Percentiles rank a stretch among this genome's conserved stretches.
These are phyloP conservation scores for Nymphalis polychloros DNA, from an alignment of 2,888 invertebrate species.

Conservation along the genomic window DNA sequence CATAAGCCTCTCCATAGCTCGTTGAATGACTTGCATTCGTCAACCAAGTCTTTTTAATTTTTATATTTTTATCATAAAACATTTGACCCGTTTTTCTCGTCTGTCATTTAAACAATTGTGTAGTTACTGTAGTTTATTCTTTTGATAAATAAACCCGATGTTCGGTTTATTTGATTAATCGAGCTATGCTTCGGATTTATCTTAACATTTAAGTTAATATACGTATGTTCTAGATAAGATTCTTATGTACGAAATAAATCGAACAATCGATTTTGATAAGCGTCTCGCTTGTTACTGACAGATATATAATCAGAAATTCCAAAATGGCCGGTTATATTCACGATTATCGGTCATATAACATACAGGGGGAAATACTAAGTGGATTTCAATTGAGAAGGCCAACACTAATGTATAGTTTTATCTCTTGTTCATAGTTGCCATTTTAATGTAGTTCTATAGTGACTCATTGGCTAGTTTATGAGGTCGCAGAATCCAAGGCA, in stretches of 20 bases:
- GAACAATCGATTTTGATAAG: no score
- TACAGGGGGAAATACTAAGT: neutral
- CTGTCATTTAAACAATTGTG: neutral
- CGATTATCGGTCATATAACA: neutral
- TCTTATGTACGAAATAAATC: no score
- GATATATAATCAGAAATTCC: neutral
- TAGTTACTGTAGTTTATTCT: neutral
- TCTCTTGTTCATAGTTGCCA: neutral
- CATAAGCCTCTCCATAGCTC: neutral
- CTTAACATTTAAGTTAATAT: neutral
- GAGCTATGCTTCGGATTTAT: neutral
- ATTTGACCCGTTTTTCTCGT: neutral
- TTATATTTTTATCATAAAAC: neutral
- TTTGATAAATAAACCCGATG: constrained; percentile 1
- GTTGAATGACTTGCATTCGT: neutral
- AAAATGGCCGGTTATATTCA: neutral
- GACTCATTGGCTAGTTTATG: no score
- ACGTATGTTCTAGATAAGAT: no score
- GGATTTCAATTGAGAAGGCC: neutral
- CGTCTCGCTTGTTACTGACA: neutral
- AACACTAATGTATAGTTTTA: neutral
- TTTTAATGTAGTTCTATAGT: neutral
- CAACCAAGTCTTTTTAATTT: no score
- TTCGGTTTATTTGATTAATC: neutral
- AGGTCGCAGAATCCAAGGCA: no score